phyloP scores from a whole-genome alignment of 2,888 invertebrate species.

The Lasioglossum zephyrum region DNA sequence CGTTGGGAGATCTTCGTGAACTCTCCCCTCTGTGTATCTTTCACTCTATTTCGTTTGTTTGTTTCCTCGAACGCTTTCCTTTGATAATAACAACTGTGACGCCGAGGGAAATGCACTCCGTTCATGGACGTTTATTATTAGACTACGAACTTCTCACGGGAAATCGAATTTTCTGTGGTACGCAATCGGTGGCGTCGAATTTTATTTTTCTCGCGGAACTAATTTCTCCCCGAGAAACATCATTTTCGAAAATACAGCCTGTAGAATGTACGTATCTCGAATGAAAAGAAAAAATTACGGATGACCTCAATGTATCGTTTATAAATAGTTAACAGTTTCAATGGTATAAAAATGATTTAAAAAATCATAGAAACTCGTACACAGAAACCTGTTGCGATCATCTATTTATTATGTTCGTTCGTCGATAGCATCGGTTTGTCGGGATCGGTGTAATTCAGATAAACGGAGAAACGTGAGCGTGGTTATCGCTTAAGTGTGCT shows the following conservation, averaged over 20 bases:
- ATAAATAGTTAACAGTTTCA: not conserved
- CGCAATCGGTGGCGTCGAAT: not conserved
- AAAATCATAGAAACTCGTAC: not conserved
- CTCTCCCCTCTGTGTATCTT: conserved; percentile 14
- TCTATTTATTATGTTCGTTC: not conserved
- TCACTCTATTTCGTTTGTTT: conserved; percentile 21
- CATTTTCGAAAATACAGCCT: too few relatives aligned
- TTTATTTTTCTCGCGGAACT: not conserved
- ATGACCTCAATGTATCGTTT: not conserved
- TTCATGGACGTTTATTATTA: conserved; percentile 1
- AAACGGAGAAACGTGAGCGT: conserved; percentile 17
- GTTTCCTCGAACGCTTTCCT: conserved; percentile 32
- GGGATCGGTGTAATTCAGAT: conserved; percentile 2
- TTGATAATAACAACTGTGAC: conserved; percentile 38
- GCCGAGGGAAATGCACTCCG: conserved; percentile 24
- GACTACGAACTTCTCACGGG: not conserved
- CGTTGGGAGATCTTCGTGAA: not conserved
- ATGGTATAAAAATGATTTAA: too few relatives aligned
- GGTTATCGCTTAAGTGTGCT: not conserved
- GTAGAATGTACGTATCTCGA: too few relatives aligned
- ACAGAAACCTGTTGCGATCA: not conserved
- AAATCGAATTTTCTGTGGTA: not conserved
- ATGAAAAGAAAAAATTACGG: too few relatives aligned
- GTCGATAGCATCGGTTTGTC: not conserved
- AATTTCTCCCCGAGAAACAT: not conserved